Conservation (phyloP, 2,113 vertebrate species). For the Entelurus aequoreus region DNA sequence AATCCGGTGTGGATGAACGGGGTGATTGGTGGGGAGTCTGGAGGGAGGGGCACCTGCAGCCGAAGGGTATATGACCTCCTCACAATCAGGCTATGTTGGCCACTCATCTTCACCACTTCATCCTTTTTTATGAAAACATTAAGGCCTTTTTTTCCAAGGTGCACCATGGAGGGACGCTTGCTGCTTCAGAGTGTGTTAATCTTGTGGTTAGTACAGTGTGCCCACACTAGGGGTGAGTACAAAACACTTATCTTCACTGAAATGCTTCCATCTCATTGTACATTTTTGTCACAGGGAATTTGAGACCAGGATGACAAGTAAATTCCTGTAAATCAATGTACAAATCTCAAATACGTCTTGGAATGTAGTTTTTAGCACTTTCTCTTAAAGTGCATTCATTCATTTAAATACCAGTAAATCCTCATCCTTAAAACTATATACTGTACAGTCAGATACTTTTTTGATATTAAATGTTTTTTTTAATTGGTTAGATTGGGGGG, state of each 20-base stretch:
- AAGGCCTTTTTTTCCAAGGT: slow-evolving; percentile 16
- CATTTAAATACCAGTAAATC: no score
- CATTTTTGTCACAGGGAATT: no score
- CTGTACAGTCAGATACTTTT: no score
- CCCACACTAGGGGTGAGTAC: slow-evolving; percentile 48
- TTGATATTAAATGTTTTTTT: no score
- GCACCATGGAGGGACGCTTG: slow-evolving; percentile 53
- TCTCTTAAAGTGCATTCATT: no score
- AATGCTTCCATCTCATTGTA: no score
- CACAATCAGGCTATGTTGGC: not conserved
- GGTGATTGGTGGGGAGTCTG: slow-evolving; percentile 14
- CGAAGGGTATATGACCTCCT: slow-evolving; percentile 45
- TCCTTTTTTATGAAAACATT: slow-evolving; percentile 1
- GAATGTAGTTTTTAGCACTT: no score
- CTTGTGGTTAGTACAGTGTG: slow-evolving; percentile 54
- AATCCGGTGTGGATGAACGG: slow-evolving; percentile 8
- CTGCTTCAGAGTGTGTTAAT: slow-evolving; percentile 52
- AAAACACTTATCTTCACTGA: not conserved
- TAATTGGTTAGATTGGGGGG: no score
- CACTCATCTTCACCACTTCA: slow-evolving; percentile 26
- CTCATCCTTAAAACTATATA: no score
- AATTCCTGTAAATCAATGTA: no score
- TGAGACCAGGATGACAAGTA: no score
- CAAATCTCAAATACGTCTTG: no score
- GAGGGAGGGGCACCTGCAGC: slow-evolving; percentile 37